Evolutionary conservation across 2,797 vertebrate species (phyloP).

Genomic region (Bradypodion ventrale): DNA sequence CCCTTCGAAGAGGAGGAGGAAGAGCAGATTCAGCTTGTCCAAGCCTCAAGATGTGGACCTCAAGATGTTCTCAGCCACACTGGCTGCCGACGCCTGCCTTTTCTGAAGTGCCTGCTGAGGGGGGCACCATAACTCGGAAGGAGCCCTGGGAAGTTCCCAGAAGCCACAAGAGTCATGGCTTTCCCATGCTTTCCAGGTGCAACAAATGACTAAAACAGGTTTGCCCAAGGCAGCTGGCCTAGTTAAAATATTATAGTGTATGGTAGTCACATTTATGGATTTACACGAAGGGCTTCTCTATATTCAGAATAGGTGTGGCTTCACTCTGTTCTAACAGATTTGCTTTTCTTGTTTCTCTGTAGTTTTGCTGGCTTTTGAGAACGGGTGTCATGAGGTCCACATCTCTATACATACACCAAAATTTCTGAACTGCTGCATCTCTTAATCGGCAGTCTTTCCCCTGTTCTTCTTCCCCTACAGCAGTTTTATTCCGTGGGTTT

Average conservation of each 20-base stretch:
- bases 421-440: background rate
- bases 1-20: too few relatives aligned
- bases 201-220: background rate
- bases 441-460: constrained; percentile 24
- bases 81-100: background rate
- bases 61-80: background rate
- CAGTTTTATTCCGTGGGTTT: constrained; percentile 3
- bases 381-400: too few relatives aligned
- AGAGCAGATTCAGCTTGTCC: background rate
- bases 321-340: background rate
- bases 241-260: background rate
- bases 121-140: background rate
- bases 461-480: background rate
- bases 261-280: background rate
- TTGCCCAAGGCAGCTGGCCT: background rate
- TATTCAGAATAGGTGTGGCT: background rate
- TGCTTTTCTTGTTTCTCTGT: background rate
- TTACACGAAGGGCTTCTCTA: background rate
- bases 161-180: background rate
- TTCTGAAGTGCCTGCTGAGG: background rate
- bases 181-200: background rate
- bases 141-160: background rate
- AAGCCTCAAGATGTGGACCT: background rate
- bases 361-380: background rate
- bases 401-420: background rate